Percentiles rank a stretch among this genome's conserved stretches.
Evolutionary conservation across 2,113 vertebrate species (phyloP).

Genomic region (Plectropomus leopardus): DNA sequence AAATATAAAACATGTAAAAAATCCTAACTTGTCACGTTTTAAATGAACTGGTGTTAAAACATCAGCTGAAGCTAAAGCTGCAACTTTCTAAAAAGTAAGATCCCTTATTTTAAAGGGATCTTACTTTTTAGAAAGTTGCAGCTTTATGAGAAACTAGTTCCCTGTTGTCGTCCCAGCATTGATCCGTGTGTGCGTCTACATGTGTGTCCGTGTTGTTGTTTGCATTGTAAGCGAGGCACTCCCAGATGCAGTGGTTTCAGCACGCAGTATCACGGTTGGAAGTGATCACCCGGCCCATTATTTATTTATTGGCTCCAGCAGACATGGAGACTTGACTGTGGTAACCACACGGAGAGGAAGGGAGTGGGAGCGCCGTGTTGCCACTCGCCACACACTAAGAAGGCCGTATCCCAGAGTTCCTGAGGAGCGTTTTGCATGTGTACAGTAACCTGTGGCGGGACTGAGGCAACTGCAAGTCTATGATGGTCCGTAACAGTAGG

Average conservation of each 20-base stretch:
- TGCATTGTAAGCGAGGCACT: slow-evolving; percentile 74
- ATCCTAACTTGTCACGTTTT: slow-evolving; percentile 17
- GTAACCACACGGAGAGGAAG: slow-evolving; percentile 77
- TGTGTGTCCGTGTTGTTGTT: slow-evolving; percentile 61
- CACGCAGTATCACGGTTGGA: slow-evolving; percentile 77
- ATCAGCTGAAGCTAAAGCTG: no score
- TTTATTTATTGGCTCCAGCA: slow-evolving; percentile 84
- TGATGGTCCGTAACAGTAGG: neutral
- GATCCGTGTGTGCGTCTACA: slow-evolving; percentile 35
- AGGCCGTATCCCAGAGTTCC: slow-evolving; percentile 50
- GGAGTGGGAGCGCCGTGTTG: slow-evolving; percentile 57
- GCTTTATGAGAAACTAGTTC: slow-evolving; percentile 40
- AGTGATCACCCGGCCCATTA: slow-evolving; percentile 81
- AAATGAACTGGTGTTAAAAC: slow-evolving; percentile 16
- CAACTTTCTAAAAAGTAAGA: no score
- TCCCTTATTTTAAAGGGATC: neutral
- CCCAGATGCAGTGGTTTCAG: slow-evolving; percentile 79
- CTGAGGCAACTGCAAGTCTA: neutral
- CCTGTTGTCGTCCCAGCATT: slow-evolving; percentile 46
- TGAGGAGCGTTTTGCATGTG: neutral
- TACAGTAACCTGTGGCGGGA: slow-evolving; percentile 41
- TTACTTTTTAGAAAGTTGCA: slow-evolving; percentile 26
- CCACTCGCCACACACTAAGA: slow-evolving; percentile 70
- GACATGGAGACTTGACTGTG: slow-evolving; percentile 81
- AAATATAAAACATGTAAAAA: slow-evolving; percentile 22